Percentiles rank a stretch among this genome's conserved stretches.
phyloP scores from a whole-genome alignment of 2,888 invertebrate genomes.

The Agrochola circellaris region DNA sequence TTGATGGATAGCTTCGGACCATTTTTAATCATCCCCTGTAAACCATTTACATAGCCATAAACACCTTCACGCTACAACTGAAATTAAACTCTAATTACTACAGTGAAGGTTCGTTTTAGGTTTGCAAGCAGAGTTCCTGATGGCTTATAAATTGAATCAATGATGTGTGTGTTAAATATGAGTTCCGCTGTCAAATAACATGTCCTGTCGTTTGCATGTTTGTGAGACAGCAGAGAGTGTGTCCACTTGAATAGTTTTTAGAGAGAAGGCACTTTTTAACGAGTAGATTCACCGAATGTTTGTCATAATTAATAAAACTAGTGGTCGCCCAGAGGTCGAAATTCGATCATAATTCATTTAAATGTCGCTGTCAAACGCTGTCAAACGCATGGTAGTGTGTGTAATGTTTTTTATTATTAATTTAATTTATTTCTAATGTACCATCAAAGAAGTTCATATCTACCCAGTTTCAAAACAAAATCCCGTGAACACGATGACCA shows the following conservation, averaged over 20 bases:
- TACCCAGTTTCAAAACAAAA: too few relatives aligned
- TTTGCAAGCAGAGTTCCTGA: not conserved
- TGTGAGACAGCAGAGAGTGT: constrained; percentile 49
- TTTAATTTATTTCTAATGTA: too few relatives aligned
- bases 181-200: constrained; percentile 77
- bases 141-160: constrained; percentile 66
- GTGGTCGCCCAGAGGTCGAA: too few relatives aligned
- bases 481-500: too few relatives aligned
- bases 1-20: constrained; percentile 87
- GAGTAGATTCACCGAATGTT: too few relatives aligned
- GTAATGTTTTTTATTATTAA: too few relatives aligned
- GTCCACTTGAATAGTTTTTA: constrained; percentile 42
- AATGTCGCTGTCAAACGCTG: too few relatives aligned
- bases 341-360: too few relatives aligned
- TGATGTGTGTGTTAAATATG: constrained; percentile 69
- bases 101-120: constrained; percentile 18
- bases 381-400: too few relatives aligned
- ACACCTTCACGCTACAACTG: constrained; percentile 29
- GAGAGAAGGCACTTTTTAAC: not conserved
- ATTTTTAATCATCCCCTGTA: constrained; percentile 86
- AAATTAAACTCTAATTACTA: constrained; percentile 40
- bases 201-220: constrained; percentile 68
- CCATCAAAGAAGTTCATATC: too few relatives aligned
- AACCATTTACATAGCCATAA: constrained; percentile 46
- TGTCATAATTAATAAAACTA: too few relatives aligned